These are phyloP conservation scores for Pangasius djambal DNA, from an alignment of 2,797 vertebrate genomes.

Conservation along the genomic window DNA sequence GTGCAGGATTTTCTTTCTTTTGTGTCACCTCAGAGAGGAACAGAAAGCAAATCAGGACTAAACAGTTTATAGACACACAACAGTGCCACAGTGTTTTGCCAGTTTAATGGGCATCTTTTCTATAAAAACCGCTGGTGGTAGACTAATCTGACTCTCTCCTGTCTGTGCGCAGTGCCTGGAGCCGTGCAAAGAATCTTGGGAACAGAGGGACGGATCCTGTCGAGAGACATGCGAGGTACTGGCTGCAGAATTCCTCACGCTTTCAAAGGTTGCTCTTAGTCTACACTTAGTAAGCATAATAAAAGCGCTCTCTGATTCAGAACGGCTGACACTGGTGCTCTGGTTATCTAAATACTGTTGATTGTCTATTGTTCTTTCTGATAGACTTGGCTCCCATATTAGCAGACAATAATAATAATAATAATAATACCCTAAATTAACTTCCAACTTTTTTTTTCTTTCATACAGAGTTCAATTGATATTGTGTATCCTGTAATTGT, in stretches of 20 bases:
- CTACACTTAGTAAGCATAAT: conserved; percentile 26
- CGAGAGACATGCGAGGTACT: conserved; percentile 89
- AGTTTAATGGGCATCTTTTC: conserved; percentile 22
- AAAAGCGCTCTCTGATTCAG: not conserved
- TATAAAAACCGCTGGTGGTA: conserved; percentile 12
- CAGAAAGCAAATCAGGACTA: conserved; percentile 35
- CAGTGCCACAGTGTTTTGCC: conserved; percentile 10
- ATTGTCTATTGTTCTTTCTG: conserved; percentile 39
- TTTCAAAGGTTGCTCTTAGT: conserved; percentile 25
- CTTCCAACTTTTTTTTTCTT: not conserved
- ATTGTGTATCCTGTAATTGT: conserved; percentile 44
- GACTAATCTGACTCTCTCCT: conserved; percentile 30
- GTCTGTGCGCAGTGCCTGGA: conserved; percentile 84
- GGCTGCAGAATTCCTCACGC: conserved; percentile 25
- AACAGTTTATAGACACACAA: conserved; percentile 37
- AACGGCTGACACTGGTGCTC: conserved; percentile 10
- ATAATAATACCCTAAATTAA: conserved; percentile 23
- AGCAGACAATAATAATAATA: conserved; percentile 23
- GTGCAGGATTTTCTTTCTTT: conserved; percentile 23
- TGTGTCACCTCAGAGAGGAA: not conserved
- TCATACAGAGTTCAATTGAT: conserved; percentile 20
- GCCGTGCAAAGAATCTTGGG: conserved; percentile 88
- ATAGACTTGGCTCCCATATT: conserved; percentile 31
- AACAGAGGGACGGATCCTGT: conserved; percentile 81
- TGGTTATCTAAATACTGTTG: conserved; percentile 34